phyloP scores from a whole-genome alignment of 2,888 invertebrate genomes.

The Boloria selene region DNA sequence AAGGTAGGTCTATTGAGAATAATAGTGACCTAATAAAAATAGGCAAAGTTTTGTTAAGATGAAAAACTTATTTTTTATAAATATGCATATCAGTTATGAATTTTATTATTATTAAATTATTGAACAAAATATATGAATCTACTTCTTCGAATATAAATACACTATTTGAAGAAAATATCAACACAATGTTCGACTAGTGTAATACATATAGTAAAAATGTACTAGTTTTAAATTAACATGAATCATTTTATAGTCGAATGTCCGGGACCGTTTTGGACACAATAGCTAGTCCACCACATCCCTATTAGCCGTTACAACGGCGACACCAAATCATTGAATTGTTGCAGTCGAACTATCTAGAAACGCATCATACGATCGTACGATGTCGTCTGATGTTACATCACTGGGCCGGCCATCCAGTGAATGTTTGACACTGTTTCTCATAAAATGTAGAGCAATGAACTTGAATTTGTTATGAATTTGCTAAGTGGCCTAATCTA shows the following conservation, averaged over 20 bases:
- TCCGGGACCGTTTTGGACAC: slow-evolving; percentile 24
- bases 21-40: too few relatives aligned
- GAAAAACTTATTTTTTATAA: too few relatives aligned
- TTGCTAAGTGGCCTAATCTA: too few relatives aligned
- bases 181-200: too few relatives aligned
- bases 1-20: too few relatives aligned
- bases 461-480: not conserved
- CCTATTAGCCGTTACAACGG: slow-evolving; percentile 30
- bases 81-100: too few relatives aligned
- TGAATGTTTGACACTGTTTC: slow-evolving; percentile 31
- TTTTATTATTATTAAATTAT: too few relatives aligned
- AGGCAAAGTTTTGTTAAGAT: too few relatives aligned
- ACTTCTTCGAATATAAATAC: too few relatives aligned
- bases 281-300: slow-evolving; percentile 30
- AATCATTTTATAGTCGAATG: slow-evolving; percentile 19
- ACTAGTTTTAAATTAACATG: not conserved
- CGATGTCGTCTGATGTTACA: slow-evolving; percentile 51
- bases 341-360: slow-evolving; percentile 32
- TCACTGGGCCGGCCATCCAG: slow-evolving; percentile 45
- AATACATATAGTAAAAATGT: too few relatives aligned
- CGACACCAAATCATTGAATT: slow-evolving; percentile 31
- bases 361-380: slow-evolving; percentile 43
- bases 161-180: too few relatives aligned
- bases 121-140: too few relatives aligned
- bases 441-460: not conserved